These are phyloP conservation scores for Parnassius smintheus DNA, from an alignment of 2,888 invertebrate species.

Conservation along the genomic window DNA sequence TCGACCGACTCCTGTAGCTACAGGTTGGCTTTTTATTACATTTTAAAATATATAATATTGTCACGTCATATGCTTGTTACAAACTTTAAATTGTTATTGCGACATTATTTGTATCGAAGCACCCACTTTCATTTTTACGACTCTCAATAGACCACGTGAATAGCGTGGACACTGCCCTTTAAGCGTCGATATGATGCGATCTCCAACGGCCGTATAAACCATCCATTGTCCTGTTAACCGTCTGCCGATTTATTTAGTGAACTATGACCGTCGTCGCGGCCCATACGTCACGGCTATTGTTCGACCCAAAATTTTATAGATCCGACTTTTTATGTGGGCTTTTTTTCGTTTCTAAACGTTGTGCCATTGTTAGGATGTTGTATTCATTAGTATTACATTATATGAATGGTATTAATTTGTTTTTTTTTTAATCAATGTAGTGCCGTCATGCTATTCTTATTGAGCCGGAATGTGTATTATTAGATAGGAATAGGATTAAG, in stretches of 20 bases:
- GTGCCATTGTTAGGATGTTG: conserved; percentile 12
- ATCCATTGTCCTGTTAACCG: conserved; percentile 57
- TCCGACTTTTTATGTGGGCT: background rate
- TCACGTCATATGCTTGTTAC: too few relatives aligned
- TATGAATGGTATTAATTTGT: conserved; percentile 11
- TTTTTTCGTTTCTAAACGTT: conserved; percentile 1
- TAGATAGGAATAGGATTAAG: background rate
- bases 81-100: background rate
- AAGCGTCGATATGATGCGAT: conserved; percentile 25
- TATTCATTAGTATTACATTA: conserved; percentile 21
- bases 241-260: conserved; percentile 53
- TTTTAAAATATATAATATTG: too few relatives aligned
- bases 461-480: background rate
- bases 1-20: too few relatives aligned
- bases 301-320: conserved; percentile 17
- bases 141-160: conserved; percentile 3
- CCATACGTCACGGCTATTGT: conserved; percentile 15
- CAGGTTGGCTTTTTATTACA: too few relatives aligned
- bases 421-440: conserved; percentile 4
- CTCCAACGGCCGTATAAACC: conserved; percentile 39
- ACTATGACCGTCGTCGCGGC: conserved; percentile 21
- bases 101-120: conserved; percentile 6
- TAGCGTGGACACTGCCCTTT: conserved; percentile 17
- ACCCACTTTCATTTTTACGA: conserved; percentile 8
- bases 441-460: conserved; percentile 10